Evolutionary conservation across 2,113 vertebrate species (phyloP), one percentile per base, ranked within the genome.

Genomic region (Lophochroa leadbeateri): DNA sequence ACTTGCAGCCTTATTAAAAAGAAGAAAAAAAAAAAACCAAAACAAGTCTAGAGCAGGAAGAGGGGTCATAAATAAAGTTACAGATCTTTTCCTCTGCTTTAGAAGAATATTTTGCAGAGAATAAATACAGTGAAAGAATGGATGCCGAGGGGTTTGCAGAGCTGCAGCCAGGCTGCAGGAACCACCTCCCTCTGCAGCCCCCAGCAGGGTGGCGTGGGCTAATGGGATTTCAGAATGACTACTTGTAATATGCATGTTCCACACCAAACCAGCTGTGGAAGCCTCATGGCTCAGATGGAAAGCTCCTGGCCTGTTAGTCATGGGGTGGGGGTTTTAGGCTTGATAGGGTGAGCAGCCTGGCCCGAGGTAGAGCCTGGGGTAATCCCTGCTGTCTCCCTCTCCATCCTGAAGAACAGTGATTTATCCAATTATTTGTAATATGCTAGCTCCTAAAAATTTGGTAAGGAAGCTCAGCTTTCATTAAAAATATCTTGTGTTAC

Each of bases 201-300:
- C 24, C 4, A 2, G 7, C 29, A 1, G 18, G 23, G 15, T 3
- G 14, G 5, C 1, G 1, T 17, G 82, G 35, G 44, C 14, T 47
- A 10, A 23, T 0, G 15, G 28, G 9, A 44, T 21, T 55, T n/a
- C 6, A 11, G 46, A 29, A 6, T 0, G 27, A 31, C 2, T 5
- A 7, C 39, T 35, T 43, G 44, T 19, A 37, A 53, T 0, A 15
- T 3, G 72, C 35, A 21, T 11, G 5, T 44, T 10, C 61, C 53
- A 27, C 1, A 2, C 15, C 44, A 41, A 14, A 23, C 1, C 27
- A 1, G 33, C 61, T 31, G 43, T 46, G 86, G 74, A 12, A 46
- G 24, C 21, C 65, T 28, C 9, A 4, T 4, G 6, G 39, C 39
- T 67, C 4, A 3, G 2, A 4, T 1, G 6, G 83, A 11, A 44